A percentile compares a stretch with the other conserved stretches of the same genome.
Conservation (phyloP, 2,888 invertebrate species). For the Heterodera filipjevi region DNA sequence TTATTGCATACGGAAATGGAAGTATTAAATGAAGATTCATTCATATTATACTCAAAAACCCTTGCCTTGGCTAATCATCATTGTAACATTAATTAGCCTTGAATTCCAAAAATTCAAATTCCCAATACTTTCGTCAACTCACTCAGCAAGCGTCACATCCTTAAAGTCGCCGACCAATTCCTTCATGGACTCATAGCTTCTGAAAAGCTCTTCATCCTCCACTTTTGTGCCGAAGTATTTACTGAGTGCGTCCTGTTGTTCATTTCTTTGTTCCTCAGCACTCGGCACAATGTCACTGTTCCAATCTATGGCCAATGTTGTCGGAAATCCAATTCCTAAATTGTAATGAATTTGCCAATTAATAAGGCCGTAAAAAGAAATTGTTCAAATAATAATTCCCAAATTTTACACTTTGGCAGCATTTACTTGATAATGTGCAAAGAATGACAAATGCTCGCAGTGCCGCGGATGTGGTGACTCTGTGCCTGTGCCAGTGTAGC, state of each 20-base stretch:
- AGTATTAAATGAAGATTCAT: too few species aligned
- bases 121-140: background rate
- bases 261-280: constrained; percentile 35
- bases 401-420: background rate
- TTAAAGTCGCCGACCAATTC: constrained; percentile 54
- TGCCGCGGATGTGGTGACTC: background rate
- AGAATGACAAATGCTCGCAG: background rate
- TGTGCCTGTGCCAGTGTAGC: background rate
- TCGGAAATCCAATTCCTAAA: background rate
- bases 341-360: background rate
- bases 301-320: constrained; percentile 45
- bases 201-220: constrained; percentile 47
- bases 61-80: too few species aligned
- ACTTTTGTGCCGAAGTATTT: constrained; percentile 45
- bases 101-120: too few species aligned
- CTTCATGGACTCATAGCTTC: constrained; percentile 55
- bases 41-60: too few species aligned
- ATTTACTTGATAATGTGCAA: background rate
- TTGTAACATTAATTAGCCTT: too few species aligned
- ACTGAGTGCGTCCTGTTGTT: constrained; percentile 46
- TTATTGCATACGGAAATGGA: too few species aligned
- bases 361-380: background rate
- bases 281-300: constrained; percentile 51
- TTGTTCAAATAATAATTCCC: background rate
- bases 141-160: constrained; percentile 51